Evolutionary conservation across 2,888 invertebrate species (phyloP).

Genomic region (Rhagium mordax): DNA sequence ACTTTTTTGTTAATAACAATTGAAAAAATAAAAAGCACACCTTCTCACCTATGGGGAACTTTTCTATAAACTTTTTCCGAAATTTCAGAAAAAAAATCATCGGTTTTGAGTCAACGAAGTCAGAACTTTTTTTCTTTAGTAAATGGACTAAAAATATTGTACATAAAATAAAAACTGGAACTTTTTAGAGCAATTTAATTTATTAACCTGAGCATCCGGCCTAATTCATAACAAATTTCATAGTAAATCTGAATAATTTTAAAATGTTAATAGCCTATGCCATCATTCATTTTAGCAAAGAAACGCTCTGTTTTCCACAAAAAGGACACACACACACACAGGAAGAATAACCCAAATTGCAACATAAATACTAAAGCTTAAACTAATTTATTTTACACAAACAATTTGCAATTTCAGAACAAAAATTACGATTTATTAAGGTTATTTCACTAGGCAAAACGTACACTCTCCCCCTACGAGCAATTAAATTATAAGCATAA

Average conservation of each 20-base stretch:
- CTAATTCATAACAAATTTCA: neutral
- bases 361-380: neutral
- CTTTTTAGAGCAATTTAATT: too few species aligned
- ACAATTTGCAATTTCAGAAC: neutral
- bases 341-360: neutral
- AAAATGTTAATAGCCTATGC: neutral
- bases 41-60: too few species aligned
- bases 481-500: conserved; percentile 9
- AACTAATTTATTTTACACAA: neutral
- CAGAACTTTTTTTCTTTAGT: too few species aligned
- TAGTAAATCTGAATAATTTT: neutral
- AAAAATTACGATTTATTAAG: neutral
- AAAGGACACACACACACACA: neutral
- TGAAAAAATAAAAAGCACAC: too few species aligned
- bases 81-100: too few species aligned
- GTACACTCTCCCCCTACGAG: neutral
- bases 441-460: neutral
- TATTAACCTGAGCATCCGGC: too few species aligned
- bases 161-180: too few species aligned
- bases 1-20: too few species aligned
- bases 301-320: neutral
- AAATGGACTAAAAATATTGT: too few species aligned
- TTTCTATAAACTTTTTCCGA: too few species aligned
- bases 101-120: too few species aligned
- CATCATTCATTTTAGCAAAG: neutral